Base-by-base conservation (phyloP, 2,797 vertebrate species). In the Cyclopterus lumpus region DNA sequence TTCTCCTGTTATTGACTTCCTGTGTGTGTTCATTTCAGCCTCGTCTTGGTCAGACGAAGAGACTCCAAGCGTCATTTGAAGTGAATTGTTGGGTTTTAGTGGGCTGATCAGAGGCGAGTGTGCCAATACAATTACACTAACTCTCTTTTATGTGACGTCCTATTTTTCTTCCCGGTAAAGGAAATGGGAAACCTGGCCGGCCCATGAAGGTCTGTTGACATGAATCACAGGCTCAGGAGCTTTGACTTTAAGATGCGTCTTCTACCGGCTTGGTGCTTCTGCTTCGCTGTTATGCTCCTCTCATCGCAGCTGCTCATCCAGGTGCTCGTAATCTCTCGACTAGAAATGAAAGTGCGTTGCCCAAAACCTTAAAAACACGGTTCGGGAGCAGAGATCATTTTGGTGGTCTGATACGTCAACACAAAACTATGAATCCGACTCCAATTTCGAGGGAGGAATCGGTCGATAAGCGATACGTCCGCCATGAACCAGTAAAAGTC, bases 71-170 rank as follows among this genome's bases (percentile, higher is more conserved):
- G 10, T 2, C 38, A 28, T 38, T 28, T 14, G 2, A 5, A 22
- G 49, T 48, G 57, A 81, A 16, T 14, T 22, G 53, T 65, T 34
- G 26, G 26, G 32, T 26, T 48, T 32, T 5, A 32, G 58, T 12
- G 26, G 3, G 10, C 36, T 11, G 36, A 38, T 3, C 36, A 1
- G 36, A 11, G 36, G 18, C 14, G 6, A 36, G 30, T 8, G 72
- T 40, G 63, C 61, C 46, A 36, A 9, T n/a, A 9, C 34, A 65
- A 55, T 46, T 3, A 10, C 24, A 1, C 48, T 71, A 68, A 72
- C 69, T 84, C 75, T 62, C 46, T 49, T 78, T 81, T 66, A 81
- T 78, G 67, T 78, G 78, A 75, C 71, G 15, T 15, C 22, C 20
- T 20, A 15, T 48, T 60, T 28, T 67, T 34, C 34, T 38, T 57